Evolutionary conservation across 2,113 vertebrate species (phyloP).

Genomic region (Argyrosomus japonicus): DNA sequence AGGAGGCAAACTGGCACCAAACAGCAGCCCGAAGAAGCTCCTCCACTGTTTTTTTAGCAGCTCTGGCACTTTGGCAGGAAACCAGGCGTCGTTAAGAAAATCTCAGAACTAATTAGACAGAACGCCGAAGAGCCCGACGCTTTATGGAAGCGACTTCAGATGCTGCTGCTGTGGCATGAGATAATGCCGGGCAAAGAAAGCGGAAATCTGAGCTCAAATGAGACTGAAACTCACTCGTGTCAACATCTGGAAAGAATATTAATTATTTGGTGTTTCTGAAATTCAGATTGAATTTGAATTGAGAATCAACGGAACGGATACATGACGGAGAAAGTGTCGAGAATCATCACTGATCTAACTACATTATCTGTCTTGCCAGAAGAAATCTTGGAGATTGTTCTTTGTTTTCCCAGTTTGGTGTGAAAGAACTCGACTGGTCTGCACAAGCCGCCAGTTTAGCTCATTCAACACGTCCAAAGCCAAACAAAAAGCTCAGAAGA

Average conservation of each 20-base stretch:
- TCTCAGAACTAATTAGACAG: constrained; percentile 41
- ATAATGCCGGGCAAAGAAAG: not conserved
- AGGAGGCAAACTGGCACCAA: not conserved
- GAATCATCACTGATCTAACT: not conserved
- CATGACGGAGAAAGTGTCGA: not conserved
- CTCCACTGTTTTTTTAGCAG: not conserved
- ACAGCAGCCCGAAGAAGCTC: constrained; percentile 5
- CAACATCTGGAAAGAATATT: not conserved
- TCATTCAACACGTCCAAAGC: too few species aligned
- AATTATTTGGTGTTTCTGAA: not conserved
- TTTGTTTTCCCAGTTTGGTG: too few species aligned
- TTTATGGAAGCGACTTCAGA: not conserved
- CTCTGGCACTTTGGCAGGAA: constrained; percentile 12
- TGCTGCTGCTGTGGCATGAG: not conserved
- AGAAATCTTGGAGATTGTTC: too few species aligned
- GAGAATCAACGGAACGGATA: not conserved
- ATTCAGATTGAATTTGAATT: not conserved
- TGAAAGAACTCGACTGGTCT: too few species aligned
- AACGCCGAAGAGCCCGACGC: not conserved
- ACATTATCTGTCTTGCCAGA: too few species aligned
- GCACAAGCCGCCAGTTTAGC: too few species aligned
- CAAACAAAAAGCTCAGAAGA: too few species aligned
- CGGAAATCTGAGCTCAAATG: not conserved
- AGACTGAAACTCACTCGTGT: not conserved
- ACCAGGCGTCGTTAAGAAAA: constrained; percentile 22